Percentiles rank a stretch among this genome's conserved stretches.
Evolutionary conservation across 2,797 vertebrate genomes (phyloP).

Genomic region (Nasua narica): DNA sequence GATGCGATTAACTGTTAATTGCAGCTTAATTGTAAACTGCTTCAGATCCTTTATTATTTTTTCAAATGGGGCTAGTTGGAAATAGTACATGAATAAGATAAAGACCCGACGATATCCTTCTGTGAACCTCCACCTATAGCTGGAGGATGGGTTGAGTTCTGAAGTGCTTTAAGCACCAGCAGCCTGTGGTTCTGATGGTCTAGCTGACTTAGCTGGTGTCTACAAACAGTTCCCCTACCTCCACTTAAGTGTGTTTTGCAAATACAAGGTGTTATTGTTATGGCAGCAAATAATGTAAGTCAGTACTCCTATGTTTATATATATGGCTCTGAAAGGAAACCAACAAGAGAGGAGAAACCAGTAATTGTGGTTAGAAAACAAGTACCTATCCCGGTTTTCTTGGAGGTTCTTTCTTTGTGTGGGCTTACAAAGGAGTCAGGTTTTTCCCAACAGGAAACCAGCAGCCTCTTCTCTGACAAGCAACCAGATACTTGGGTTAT

Average conservation of each 20-base stretch:
- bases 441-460: not conserved
- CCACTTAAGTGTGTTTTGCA: slow-evolving; percentile 4
- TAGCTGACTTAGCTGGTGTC: not conserved
- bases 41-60: not conserved
- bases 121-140: not conserved
- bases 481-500: not conserved
- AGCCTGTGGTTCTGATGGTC: not conserved
- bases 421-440: slow-evolving; percentile 1
- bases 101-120: not conserved
- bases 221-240: not conserved
- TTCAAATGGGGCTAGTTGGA: not conserved
- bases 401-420: slow-evolving; percentile 27
- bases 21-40: not conserved
- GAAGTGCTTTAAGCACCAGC: not conserved
- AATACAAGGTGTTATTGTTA: slow-evolving; percentile 45
- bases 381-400: slow-evolving; percentile 21
- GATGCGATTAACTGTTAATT: too few species aligned
- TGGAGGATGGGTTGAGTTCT: not conserved
- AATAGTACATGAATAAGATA: not conserved
- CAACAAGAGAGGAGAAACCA: slow-evolving; percentile 2
- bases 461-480: not conserved
- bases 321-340: slow-evolving; percentile 31
- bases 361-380: slow-evolving; percentile 53
- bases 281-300: slow-evolving; percentile 45
- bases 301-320: slow-evolving; percentile 18